These are phyloP conservation scores for Perognathus longimembris DNA, from an alignment of 2,113 vertebrate genomes.

Conservation along the genomic window DNA sequence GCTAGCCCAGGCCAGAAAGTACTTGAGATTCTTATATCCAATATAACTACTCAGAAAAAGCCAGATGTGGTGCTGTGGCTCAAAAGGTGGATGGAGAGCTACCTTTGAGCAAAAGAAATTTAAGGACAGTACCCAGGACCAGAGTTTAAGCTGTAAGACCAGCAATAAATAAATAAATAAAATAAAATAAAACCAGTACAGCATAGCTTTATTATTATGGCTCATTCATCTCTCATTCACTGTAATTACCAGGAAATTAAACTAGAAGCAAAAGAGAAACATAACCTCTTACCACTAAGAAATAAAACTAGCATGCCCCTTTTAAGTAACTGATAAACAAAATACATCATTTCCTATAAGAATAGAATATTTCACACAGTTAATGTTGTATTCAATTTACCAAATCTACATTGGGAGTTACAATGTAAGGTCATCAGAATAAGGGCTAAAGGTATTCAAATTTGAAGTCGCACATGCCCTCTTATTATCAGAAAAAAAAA, in stretches of 20 bases:
- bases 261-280: conserved; percentile 42
- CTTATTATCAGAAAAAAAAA: background rate
- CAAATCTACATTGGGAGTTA: background rate
- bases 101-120: too few species aligned
- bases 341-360: background rate
- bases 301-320: conserved; percentile 14
- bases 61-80: too few species aligned
- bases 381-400: background rate
- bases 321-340: conserved; percentile 16
- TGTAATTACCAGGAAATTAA: conserved; percentile 58
- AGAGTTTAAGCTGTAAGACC: too few species aligned
- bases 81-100: too few species aligned
- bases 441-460: background rate
- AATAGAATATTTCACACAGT: conserved; percentile 14
- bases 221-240: background rate
- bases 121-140: too few species aligned
- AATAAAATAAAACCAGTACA: background rate
- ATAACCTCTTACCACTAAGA: conserved; percentile 46
- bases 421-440: background rate
- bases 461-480: background rate
- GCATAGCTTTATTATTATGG: background rate
- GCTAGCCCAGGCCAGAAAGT: too few species aligned
- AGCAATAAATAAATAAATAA: too few species aligned
- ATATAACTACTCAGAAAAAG: too few species aligned
- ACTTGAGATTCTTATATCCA: too few species aligned